phyloP scores from a whole-genome alignment of 2,888 invertebrate species.

The Leptopilina drosophilae region DNA sequence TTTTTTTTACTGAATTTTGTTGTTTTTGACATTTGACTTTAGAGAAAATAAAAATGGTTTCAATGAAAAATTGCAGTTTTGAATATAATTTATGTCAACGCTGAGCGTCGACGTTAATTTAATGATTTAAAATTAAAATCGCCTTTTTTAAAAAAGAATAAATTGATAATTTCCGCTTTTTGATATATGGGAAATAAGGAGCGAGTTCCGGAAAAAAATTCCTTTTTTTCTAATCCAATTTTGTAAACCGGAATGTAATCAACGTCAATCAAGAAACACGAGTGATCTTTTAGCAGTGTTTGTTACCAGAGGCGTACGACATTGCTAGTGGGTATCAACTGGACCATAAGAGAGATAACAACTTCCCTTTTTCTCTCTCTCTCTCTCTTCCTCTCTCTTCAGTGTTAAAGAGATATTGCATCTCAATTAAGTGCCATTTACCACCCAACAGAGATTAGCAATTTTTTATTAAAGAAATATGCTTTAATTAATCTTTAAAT shows the following conservation, averaged over 20 bases:
- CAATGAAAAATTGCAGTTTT: too few species aligned
- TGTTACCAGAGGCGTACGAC: too few species aligned
- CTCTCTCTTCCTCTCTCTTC: background rate
- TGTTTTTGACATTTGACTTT: too few species aligned
- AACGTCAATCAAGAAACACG: slow-evolving; percentile 55
- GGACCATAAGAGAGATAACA: slow-evolving; percentile 33
- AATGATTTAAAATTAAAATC: too few species aligned
- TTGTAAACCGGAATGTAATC: slow-evolving; percentile 57
- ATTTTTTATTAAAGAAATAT: background rate
- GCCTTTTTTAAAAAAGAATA: background rate
- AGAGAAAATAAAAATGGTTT: too few species aligned
- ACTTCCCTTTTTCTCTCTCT: slow-evolving; percentile 1
- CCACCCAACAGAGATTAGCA: slow-evolving; percentile 5
- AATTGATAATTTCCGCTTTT: background rate
- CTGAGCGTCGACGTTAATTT: too few species aligned
- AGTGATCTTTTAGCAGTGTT: slow-evolving; percentile 44
- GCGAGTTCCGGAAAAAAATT: slow-evolving; percentile 5
- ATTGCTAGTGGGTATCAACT: background rate
- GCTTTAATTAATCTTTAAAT: slow-evolving; percentile 19
- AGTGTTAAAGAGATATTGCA: slow-evolving; percentile 29
- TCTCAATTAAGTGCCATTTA: slow-evolving; percentile 31
- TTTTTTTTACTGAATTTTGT: too few species aligned
- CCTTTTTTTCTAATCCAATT: slow-evolving; percentile 56
- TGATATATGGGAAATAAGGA: background rate
- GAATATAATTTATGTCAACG: too few species aligned